Base-by-base conservation (phyloP, 2,797 vertebrate species). In the Balearica regulorum region DNA sequence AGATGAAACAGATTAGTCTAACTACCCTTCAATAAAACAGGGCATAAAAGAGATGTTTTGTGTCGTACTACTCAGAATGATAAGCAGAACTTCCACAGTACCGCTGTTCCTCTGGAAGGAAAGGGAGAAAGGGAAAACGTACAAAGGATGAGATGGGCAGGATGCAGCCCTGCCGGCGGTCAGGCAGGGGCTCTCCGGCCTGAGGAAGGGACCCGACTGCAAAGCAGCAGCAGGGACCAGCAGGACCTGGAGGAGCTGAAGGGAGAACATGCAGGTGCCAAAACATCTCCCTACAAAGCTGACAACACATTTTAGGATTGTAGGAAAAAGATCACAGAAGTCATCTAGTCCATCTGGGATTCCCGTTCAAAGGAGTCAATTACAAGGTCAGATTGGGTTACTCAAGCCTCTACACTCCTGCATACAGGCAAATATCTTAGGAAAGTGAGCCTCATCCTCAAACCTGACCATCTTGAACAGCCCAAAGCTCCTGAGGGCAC, bases 111-210 rank as follows among this genome's bases (percentile, higher is more conserved):
- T 53, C 26, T 69, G 31, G n/a, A 76, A 83, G 60, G 41, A 77
- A 80, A 48, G 13, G 14, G 41, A 61, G 44, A 39, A 57, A n/a
- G 5, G 4, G 11, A 62, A 58, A 48, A 9, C 1, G 3, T 5
- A 3, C 2, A 29, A 62, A 39, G 39, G 21, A 18, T 0, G 6
- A 62, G 48, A 44, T 6, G 14, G 39, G 46, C 43, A 46, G 0
- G 0, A 48, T 26, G 4, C n/a, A 41, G 83, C 33, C 14, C 11
- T 58, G n/a, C 58, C 6, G 4, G 11, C 3, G 10, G 46, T 21
- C 39, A 58, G 51, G 57, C 65, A 68, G 44, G 44, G 33, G n/a
- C 31, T 72, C 64, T 62, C 22, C 1, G 1, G 41, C 20, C 80
- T 71, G 48, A 4, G 0, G 65, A 53, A 33, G 9, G 58, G 33